Evolutionary conservation across 2,797 vertebrate species (phyloP).

Genomic region (Salmo trutta): DNA sequence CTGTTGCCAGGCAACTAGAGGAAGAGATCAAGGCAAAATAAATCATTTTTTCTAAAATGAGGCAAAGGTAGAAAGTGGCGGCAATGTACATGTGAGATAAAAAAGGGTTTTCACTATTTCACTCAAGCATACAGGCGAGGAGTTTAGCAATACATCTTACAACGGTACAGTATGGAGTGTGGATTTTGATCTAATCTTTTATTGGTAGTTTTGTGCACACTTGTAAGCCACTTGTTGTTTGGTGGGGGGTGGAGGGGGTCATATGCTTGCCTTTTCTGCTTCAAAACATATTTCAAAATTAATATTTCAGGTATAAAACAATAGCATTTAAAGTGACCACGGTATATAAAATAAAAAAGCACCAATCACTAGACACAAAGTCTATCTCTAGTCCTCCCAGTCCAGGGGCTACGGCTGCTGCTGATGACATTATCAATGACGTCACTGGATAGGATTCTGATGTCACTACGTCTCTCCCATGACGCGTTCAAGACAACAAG

Average conservation of each 20-base stretch:
- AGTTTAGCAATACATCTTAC: constrained; percentile 61
- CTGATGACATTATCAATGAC: constrained; percentile 40
- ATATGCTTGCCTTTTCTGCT: constrained; percentile 16
- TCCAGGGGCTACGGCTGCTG: constrained; percentile 26
- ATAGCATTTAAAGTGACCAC: constrained; percentile 55
- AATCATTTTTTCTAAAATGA: constrained; percentile 62
- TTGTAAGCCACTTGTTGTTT: constrained; percentile 45
- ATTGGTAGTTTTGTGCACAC: constrained; percentile 67
- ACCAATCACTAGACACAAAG: constrained; percentile 44
- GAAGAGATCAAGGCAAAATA: constrained; percentile 68
- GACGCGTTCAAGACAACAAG: too few relatives aligned
- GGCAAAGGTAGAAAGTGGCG: constrained; percentile 57
- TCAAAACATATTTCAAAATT: constrained; percentile 33
- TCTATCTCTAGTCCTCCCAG: constrained; percentile 43
- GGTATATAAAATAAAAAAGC: constrained; percentile 41
- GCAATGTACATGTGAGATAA: constrained; percentile 68
- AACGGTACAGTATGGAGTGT: constrained; percentile 56
- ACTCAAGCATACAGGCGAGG: constrained; percentile 51
- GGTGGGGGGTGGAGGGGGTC: constrained; percentile 23
- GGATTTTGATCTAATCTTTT: constrained; percentile 62
- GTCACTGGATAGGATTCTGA: constrained; percentile 35
- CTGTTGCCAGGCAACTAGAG: constrained; percentile 73
- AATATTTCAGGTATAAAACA: constrained; percentile 41
- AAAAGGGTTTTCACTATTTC: constrained; percentile 44
- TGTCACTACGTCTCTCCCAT: constrained; percentile 31